These are phyloP conservation scores for Pagetopsis macropterus DNA, from an alignment of 2,797 vertebrate genomes.

Conservation along the genomic window DNA sequence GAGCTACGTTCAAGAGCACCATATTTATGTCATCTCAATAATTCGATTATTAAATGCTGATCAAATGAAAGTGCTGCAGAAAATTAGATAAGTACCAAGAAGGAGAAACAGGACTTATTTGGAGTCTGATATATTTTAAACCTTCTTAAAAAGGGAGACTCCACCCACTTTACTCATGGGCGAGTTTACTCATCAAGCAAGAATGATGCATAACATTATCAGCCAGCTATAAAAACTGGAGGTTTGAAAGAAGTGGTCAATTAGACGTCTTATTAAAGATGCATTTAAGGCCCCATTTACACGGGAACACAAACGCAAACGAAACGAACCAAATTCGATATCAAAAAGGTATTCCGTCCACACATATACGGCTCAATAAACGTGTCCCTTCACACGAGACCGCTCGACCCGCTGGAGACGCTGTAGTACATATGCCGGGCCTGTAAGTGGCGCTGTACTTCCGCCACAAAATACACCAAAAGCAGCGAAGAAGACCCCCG, in stretches of 20 bases:
- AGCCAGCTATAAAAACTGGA: neutral
- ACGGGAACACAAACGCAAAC: too few relatives aligned
- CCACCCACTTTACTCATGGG: neutral
- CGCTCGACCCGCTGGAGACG: too few relatives aligned
- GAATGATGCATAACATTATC: too few relatives aligned
- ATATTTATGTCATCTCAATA: neutral
- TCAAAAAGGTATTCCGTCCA: too few relatives aligned
- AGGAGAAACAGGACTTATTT: neutral
- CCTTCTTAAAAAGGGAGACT: neutral
- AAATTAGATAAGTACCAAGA: neutral
- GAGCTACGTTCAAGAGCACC: slow-evolving; percentile 3
- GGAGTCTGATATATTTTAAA: neutral
- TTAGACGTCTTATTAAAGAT: neutral
- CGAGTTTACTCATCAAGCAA: neutral
- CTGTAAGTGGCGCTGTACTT: too few relatives aligned
- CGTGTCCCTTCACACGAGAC: too few relatives aligned
- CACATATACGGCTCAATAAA: too few relatives aligned
- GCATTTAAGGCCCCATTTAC: neutral
- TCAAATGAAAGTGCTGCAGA: neutral
- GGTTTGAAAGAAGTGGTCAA: neutral
- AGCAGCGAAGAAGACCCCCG: too few relatives aligned
- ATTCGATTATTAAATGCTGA: neutral
- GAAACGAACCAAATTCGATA: too few relatives aligned
- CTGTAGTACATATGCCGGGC: too few relatives aligned
- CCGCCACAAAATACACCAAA: too few relatives aligned